Conservation (phyloP, 2,113 vertebrate species). For the Elephantulus edwardii region DNA sequence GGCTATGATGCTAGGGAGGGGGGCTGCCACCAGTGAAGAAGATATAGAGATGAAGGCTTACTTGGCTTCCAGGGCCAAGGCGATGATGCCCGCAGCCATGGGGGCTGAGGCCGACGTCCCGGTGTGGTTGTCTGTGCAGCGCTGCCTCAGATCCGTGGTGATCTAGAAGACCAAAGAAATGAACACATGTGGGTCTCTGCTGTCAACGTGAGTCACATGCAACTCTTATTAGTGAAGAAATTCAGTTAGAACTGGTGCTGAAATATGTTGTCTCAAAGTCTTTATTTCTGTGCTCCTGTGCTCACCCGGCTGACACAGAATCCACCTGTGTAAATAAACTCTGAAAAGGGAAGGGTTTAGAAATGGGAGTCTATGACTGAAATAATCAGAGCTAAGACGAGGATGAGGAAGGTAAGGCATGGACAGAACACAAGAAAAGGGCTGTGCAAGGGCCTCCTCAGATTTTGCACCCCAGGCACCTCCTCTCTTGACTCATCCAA, state of each 20-base stretch:
- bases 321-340: background rate
- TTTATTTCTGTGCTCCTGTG: background rate
- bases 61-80: slow-evolving; percentile 98
- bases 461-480: background rate
- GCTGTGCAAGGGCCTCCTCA: background rate
- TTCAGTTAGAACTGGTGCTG: slow-evolving; percentile 2
- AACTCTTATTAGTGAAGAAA: background rate
- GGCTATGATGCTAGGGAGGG: background rate
- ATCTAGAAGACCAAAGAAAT: slow-evolving; percentile 88
- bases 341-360: background rate
- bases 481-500: background rate
- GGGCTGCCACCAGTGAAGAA: slow-evolving; percentile 45
- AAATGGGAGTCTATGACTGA: background rate
- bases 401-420: background rate
- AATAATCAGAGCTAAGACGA: background rate
- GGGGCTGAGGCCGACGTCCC: slow-evolving; percentile 98
- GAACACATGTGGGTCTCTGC: slow-evolving; percentile 63
- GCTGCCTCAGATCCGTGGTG: slow-evolving; percentile 97
- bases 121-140: slow-evolving; percentile 99
- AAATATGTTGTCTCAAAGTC: background rate
- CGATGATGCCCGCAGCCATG: slow-evolving; percentile 99
- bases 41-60: slow-evolving; percentile 86
- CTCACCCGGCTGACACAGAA: background rate
- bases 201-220: background rate
- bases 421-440: background rate